These are phyloP conservation scores for Hirtodrosophila confusa DNA, from an alignment of 2,888 invertebrate genomes.

Conservation along the genomic window DNA sequence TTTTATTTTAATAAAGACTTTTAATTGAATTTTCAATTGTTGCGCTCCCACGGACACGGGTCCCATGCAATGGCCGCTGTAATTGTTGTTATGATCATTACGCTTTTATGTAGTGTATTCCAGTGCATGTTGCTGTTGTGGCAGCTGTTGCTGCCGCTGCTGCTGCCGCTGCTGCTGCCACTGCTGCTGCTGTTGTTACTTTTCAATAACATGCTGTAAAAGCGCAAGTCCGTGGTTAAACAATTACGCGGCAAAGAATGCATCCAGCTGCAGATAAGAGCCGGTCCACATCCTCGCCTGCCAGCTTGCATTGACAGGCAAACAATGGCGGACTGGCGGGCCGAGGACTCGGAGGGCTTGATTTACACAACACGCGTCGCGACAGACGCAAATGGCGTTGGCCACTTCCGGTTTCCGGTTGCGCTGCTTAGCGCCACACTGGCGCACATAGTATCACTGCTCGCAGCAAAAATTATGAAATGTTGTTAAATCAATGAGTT, in stretches of 20 bases:
- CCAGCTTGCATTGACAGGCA: conserved; percentile 21
- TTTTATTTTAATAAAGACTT: conserved; percentile 81
- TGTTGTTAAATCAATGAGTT: conserved; percentile 66
- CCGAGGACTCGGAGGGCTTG: conserved; percentile 1
- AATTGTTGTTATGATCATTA: conserved; percentile 70
- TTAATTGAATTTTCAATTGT: conserved; percentile 81
- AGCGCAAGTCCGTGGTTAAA: conserved; percentile 72
- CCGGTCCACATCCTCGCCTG: conserved; percentile 16
- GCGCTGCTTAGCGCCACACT: conserved; percentile 57
- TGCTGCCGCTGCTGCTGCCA: conserved; percentile 10
- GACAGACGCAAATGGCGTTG: conserved; percentile 69
- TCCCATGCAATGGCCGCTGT: conserved; percentile 29
- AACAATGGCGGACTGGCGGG: conserved; percentile 9
- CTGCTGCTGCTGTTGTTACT: conserved; percentile 38
- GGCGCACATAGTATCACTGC: no score
- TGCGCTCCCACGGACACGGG: conserved; percentile 38
- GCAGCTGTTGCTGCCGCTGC: not conserved
- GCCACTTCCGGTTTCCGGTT: conserved; percentile 76
- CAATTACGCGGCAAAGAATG: conserved; percentile 59
- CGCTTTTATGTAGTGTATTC: conserved; percentile 58
- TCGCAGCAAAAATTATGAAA: conserved; percentile 21
- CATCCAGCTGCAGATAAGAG: conserved; percentile 29
- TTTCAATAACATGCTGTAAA: conserved; percentile 61
- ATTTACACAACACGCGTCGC: conserved; percentile 29
- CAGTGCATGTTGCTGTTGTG: conserved; percentile 28